These are phyloP conservation scores for Netelia virgata DNA, from an alignment of 2,888 invertebrate genomes.

Conservation along the genomic window DNA sequence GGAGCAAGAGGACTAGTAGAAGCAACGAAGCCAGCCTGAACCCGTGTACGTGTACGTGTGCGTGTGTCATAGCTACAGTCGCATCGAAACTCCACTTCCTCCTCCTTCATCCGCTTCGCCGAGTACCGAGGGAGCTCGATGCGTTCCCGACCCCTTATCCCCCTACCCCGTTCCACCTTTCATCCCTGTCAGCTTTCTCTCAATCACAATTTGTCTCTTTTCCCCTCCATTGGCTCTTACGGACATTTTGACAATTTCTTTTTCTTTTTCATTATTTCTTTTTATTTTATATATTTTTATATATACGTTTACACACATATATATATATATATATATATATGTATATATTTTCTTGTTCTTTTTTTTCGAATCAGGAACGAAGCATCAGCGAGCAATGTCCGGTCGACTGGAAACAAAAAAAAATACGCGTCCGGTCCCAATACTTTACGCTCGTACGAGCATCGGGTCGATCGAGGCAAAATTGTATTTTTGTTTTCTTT, in stretches of 20 bases:
- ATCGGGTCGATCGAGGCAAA: not conserved
- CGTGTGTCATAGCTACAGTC: slow-evolving; percentile 47
- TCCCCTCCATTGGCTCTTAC: slow-evolving; percentile 29
- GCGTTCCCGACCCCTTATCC: slow-evolving; percentile 22
- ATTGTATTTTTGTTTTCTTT: too few species aligned
- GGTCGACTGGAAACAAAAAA: not conserved
- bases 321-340: too few species aligned
- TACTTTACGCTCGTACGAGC: not conserved
- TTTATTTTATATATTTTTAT: too few species aligned
- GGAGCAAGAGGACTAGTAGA: slow-evolving; percentile 44
- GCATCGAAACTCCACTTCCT: slow-evolving; percentile 46
- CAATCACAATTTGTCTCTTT: slow-evolving; percentile 48
- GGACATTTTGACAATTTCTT: slow-evolving; percentile 30
- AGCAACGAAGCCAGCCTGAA: slow-evolving; percentile 52
- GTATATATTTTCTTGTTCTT: too few species aligned
- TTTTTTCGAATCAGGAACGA: not conserved
- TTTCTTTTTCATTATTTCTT: not conserved
- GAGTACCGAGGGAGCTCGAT: slow-evolving; percentile 38
- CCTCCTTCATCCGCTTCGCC: slow-evolving; percentile 32
- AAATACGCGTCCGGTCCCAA: not conserved
- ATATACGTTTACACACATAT: too few species aligned
- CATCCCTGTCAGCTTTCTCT: slow-evolving; percentile 16
- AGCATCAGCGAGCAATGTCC: not conserved
- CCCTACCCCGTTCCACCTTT: not conserved
- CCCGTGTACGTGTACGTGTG: slow-evolving; percentile 6